phyloP scores from a whole-genome alignment of 2,113 vertebrate species.

The Candoia aspera region DNA sequence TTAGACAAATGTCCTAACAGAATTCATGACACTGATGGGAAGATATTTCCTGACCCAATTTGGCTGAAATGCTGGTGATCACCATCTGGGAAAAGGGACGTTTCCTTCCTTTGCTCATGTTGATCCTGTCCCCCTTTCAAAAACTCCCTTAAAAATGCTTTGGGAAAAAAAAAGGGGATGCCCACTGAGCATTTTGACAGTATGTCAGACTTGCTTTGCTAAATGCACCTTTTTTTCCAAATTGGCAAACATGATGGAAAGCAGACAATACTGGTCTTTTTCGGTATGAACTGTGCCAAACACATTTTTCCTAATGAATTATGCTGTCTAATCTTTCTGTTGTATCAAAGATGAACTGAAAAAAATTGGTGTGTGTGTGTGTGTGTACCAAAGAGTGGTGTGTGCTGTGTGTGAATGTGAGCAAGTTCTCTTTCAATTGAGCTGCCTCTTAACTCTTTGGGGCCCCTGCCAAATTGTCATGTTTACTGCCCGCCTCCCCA shows the following conservation, averaged over 20 bases:
- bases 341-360: constrained; percentile 38
- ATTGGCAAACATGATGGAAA: neutral
- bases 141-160: constrained; percentile 27
- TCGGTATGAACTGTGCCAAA: neutral
- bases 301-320: constrained; percentile 41
- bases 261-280: neutral
- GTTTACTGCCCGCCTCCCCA: constrained; percentile 58
- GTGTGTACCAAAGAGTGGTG: constrained; percentile 16
- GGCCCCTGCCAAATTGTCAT: constrained; percentile 42
- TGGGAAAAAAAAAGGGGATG: constrained; percentile 3
- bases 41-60: constrained; percentile 14
- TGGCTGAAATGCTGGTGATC: constrained; percentile 8
- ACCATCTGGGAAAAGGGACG: neutral
- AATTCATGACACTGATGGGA: constrained; percentile 36
- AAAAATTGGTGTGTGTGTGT: constrained; percentile 2
- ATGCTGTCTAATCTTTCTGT: constrained; percentile 33
- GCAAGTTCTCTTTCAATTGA: constrained; percentile 47
- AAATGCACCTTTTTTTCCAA: neutral
- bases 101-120: neutral
- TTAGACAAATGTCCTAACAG: constrained; percentile 42
- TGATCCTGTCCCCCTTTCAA: neutral
- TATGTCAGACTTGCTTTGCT: constrained; percentile 7
- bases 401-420: neutral
- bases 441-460: constrained; percentile 47
- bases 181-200: neutral